Evolutionary conservation across 2,113 vertebrate genomes (phyloP).

Genomic region (mouse (Mus musculus)): DNA sequence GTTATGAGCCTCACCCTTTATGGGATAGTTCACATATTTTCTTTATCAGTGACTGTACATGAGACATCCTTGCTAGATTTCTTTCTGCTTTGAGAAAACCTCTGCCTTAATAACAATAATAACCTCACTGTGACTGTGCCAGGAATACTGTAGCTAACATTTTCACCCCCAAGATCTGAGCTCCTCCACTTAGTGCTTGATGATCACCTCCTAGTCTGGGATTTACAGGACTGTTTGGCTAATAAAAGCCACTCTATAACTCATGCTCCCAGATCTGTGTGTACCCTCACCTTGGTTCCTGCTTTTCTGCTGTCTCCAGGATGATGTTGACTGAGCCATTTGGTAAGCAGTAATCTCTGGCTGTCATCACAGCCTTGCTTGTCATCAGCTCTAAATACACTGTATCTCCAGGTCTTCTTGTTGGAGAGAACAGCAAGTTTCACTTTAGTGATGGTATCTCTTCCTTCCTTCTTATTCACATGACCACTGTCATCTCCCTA

Average conservation of each 20-base stretch:
- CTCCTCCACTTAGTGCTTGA: neutral
- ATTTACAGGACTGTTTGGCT: neutral
- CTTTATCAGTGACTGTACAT: neutral
- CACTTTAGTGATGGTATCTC: constrained; percentile 34
- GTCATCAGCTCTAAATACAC: neutral
- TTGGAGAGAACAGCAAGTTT: constrained; percentile 21
- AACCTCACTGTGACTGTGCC: neutral
- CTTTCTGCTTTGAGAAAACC: neutral
- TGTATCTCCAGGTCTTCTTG: neutral
- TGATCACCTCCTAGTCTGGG: neutral
- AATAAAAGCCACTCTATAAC: neutral
- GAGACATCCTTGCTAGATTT: neutral
- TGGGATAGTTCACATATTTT: neutral
- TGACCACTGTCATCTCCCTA: neutral
- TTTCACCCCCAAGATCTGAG: neutral
- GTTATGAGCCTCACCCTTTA: neutral
- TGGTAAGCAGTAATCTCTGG: neutral
- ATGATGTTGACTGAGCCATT: neutral
- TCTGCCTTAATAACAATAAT: neutral
- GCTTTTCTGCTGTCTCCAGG: neutral
- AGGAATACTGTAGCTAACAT: neutral
- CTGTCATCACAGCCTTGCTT: neutral
- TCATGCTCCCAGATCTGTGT: rapidly evolving
- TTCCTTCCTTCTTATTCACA: constrained; percentile 56
- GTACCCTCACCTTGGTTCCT: neutral